These are phyloP conservation scores for Phragmatobia fuliginosa DNA, from an alignment of 2,888 invertebrate genomes.

Conservation along the genomic window DNA sequence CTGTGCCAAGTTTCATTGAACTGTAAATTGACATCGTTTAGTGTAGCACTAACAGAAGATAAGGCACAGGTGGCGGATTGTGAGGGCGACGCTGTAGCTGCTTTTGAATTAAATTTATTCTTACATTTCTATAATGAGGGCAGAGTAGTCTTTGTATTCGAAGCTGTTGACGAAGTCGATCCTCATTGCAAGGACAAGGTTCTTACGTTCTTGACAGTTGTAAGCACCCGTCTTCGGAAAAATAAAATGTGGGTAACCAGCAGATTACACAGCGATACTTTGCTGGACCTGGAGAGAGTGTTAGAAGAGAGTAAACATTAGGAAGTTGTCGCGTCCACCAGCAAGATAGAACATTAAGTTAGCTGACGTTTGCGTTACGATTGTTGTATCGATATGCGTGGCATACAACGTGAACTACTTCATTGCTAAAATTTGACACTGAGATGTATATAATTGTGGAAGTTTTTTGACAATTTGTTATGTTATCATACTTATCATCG, in stretches of 20 bases:
- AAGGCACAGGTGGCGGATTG: not conserved
- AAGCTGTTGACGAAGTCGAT: slow-evolving; percentile 24
- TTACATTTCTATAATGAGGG: slow-evolving; percentile 18
- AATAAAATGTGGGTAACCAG: slow-evolving; percentile 36
- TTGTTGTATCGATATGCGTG: too few relatives aligned
- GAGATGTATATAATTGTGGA: too few relatives aligned
- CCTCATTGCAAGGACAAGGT: slow-evolving; percentile 13
- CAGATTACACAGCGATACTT: slow-evolving; percentile 31
- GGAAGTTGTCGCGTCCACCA: slow-evolving; percentile 3
- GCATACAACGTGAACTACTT: too few relatives aligned
- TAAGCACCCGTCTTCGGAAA: slow-evolving; percentile 4
- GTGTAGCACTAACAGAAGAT: not conserved
- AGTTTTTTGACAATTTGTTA: not conserved
- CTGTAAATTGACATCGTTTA: not conserved
- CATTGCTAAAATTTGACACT: too few relatives aligned
- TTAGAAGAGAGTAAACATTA: slow-evolving; percentile 26
- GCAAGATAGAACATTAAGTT: not conserved
- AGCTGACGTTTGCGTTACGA: too few relatives aligned
- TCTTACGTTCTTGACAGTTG: slow-evolving; percentile 1
- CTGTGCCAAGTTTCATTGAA: slow-evolving; percentile 6
- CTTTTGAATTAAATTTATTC: slow-evolving; percentile 17
- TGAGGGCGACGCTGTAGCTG: not conserved
- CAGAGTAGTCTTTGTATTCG: slow-evolving; percentile 18
- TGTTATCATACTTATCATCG: too few relatives aligned
- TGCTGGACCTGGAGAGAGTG: slow-evolving; percentile 22